phyloP scores from a whole-genome alignment of 1,140 invertebrate species.

The Neelides sp. region DNA sequence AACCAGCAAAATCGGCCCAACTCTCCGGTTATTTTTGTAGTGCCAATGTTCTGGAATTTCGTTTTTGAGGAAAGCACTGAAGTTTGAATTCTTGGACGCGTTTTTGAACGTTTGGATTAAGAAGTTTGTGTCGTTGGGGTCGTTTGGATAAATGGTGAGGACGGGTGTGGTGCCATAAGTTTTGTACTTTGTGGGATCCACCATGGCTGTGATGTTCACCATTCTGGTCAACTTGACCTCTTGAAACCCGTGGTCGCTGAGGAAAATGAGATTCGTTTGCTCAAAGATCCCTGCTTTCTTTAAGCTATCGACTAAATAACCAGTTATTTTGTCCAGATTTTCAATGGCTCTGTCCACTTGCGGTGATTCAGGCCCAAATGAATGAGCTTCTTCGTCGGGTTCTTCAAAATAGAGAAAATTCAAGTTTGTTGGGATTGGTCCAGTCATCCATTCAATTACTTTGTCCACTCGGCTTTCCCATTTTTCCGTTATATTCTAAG shows the following conservation, averaged over 20 bases:
- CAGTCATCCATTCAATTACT: slow-evolving; percentile 51
- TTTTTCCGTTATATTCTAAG: slow-evolving; percentile 39
- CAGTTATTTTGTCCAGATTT: slow-evolving; percentile 44
- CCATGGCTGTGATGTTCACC: slow-evolving; percentile 46
- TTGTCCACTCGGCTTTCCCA: slow-evolving; percentile 46
- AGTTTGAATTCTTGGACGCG: slow-evolving; percentile 37
- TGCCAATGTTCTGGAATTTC: slow-evolving; percentile 43
- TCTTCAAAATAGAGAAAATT: slow-evolving; percentile 59
- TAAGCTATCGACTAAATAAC: slow-evolving; percentile 45
- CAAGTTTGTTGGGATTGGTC: slow-evolving; percentile 46
- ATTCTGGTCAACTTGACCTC: slow-evolving; percentile 40
- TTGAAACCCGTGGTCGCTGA: slow-evolving; percentile 64
- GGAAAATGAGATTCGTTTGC: slow-evolving; percentile 51
- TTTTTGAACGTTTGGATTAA: slow-evolving; percentile 34
- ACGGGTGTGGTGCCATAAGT: slow-evolving; percentile 38
- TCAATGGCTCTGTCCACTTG: slow-evolving; percentile 41
- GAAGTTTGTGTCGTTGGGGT: slow-evolving; percentile 35
- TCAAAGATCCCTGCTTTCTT: slow-evolving; percentile 39
- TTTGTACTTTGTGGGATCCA: slow-evolving; percentile 41
- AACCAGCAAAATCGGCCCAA: slow-evolving; percentile 46
- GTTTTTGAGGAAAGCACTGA: slow-evolving; percentile 44
- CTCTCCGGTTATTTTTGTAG: slow-evolving; percentile 45
- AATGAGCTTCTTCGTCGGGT: slow-evolving; percentile 49
- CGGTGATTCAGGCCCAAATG: slow-evolving; percentile 38
- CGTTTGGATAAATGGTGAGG: slow-evolving; percentile 43